Base-by-base conservation (phyloP, 2,797 vertebrate genomes). In the Crocidura indochinensis region DNA sequence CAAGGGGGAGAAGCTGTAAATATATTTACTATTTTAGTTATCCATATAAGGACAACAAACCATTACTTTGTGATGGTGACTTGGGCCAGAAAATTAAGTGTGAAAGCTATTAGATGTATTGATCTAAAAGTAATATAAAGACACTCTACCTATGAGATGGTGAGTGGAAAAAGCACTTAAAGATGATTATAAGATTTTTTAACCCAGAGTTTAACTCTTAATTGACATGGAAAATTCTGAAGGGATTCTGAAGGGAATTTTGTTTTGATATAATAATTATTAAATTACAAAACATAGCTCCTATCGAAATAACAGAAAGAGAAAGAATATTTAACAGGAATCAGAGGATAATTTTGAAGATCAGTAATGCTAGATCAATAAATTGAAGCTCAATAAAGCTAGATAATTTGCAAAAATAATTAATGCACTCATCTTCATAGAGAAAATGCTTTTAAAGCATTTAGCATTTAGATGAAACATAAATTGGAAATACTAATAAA, bases 401-500 rank as follows among this genome's bases (percentile, higher is more conserved):
- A 46, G 15, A 31, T 65, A 78, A 74, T 74, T 56, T 86, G 15
- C 20, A 11, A 47, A 44, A 31, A 19, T n/a, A 62, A 38, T 68
- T 49, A 76, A 46, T 3, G 0, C 38, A 38, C 38, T 56, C 31
- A 17, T 86, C 51, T 74, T 91, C 11, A 6, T 46, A 10, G 49
- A 86, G 46, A 11, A 79, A 90, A 90, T 84, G 2, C 17, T 65
- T 89, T 81, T 8, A 38, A 38, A 38, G 38, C 38, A 38, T 38
- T 38, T 38, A 38, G 38, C 38, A 38, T 38, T 38, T 76, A 88
- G 12, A 6, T 76, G 72, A 90, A 75, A 76, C 15, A 4, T 76
- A 24, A 76, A 49, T 47, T 79, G 29, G 75, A 84, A 71, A 14
- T 6, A 29, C 51, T 81, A 62, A 81, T 67, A 51, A 60, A 67